Base-by-base conservation (phyloP, 2,113 vertebrate species). In the Arizona elegans region DNA sequence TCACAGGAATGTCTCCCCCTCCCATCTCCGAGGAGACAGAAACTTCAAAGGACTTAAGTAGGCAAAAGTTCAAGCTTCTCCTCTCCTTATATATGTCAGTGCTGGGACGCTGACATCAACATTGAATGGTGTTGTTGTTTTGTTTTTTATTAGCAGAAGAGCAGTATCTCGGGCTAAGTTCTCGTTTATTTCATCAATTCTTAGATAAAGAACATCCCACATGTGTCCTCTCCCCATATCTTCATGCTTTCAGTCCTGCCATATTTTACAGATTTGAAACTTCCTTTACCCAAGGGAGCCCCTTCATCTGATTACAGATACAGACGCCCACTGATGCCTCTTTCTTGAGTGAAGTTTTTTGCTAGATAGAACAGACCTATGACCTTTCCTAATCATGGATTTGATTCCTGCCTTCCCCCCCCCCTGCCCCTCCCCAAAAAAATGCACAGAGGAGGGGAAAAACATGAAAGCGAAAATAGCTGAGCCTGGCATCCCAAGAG, bases 401-500 rank as follows among this genome's bases (percentile, higher is more conserved):
- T 56, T 75, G 4, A 55, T 90, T 58, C 50, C 26, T 29, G 58
- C 13, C 17, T 81, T 43, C 1, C 2, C 70, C 8, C 17, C 17
- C 5, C 1, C 33, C 65, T n/a, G 5, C 38, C 53, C 65, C 43
- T 47, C 43, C 43, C 43, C 11, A 26, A 33, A 50, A 91, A 1
- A 0, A 1, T 15, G 33, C 55, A 92, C 11, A 19, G 38, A 19
- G 47, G 92, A 86, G 13, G 50, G 11, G 3, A 23, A 23, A 92
- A 90, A 91, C 88, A 50, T 38, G 26, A n/a, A 85, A 95, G 70
- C 93, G 94, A 93, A 95, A 65, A 90, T 4, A 96, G 86, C 53
- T 90, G 81, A 96, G 54, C 89, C 85, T 90, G 92, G 26, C 87
- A 92, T 94, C 95, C 88, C 53, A 0, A 23, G 93, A 94, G 96